Base-by-base conservation (phyloP, 2,888 invertebrate species). In the Polyommatus icarus region DNA sequence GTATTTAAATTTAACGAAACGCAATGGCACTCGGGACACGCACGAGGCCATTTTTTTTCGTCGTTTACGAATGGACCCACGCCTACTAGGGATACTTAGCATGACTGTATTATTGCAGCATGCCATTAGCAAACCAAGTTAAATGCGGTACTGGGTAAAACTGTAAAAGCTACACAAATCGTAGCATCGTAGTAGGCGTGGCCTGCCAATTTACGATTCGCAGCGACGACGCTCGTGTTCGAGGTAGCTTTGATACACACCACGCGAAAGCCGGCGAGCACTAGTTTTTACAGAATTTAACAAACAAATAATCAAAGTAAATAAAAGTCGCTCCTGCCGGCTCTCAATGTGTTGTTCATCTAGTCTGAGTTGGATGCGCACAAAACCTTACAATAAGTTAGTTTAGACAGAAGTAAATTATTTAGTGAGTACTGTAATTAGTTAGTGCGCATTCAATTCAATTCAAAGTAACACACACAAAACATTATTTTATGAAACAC, bases 401-500 rank as follows among this genome's bases (percentile, higher is more conserved):
- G 40, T 40, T 40, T 40, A 40, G 40, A 40, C 7, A 10, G 10
- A 1, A 40, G 1, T 40, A 40, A 10, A 40, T 40, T 8, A 40
- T 15, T 50, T 50, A 3, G 6, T 46, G 50, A 50, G 50, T 50
- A 50, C 3, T 24, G 10, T 15, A 29, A 67, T 29, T 24, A n/a
- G 15, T 67, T 50, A 54, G 54, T 54, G 29, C 67, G 7, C 67
- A 29, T 67, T 18, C 67, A 67, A 67, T 12, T 67, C n/a, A n/a
- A n/a, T n/a, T n/a, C 7, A 61, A 24, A 8, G 15, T 32, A 29
- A 6, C 29, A 32, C 67, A 67, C 67, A 67, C 18, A 67, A 67
- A 12, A 67, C 29, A 67, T 29, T 15, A 67, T 67, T 67, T 29
- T 32, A 67, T 32, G 67, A 32, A 67, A 67, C 67, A 67, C 67